Percentiles rank a stretch among this genome's conserved stretches.
These are phyloP conservation scores for Merluccius polli DNA, from an alignment of 2,797 vertebrate species.

Conservation along the genomic window DNA sequence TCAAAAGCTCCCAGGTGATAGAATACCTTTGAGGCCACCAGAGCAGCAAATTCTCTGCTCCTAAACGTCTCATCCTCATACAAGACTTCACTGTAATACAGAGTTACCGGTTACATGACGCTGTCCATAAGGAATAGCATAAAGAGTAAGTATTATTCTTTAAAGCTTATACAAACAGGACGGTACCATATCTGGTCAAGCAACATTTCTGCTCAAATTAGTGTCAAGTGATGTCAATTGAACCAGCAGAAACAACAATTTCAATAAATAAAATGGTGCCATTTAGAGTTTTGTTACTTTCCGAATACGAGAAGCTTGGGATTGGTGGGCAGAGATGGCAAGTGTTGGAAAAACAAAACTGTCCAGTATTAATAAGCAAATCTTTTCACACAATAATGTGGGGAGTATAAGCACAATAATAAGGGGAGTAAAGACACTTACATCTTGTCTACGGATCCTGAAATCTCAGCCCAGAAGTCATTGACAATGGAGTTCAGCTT, in stretches of 20 bases:
- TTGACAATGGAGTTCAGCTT: constrained; percentile 95
- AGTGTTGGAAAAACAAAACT: not conserved
- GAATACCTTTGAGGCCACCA: constrained; percentile 99
- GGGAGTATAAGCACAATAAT: not conserved
- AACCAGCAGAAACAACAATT: not conserved
- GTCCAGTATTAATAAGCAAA: not conserved
- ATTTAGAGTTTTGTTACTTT: not conserved
- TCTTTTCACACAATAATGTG: not conserved
- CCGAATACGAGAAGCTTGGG: not conserved
- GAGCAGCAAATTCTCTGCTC: constrained; percentile 91
- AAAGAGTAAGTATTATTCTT: not conserved
- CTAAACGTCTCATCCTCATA: constrained; percentile 97
- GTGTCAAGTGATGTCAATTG: not conserved
- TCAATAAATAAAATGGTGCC: not conserved
- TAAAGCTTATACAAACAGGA: not conserved
- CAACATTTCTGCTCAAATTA: not conserved
- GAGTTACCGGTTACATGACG: constrained; percentile 20
- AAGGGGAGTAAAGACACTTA: constrained; percentile 67
- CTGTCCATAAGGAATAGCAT: not conserved
- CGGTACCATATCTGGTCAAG: not conserved
- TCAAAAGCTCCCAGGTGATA: constrained; percentile 98
- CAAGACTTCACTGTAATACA: constrained; percentile 83
- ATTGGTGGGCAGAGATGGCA: not conserved
- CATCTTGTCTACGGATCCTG: constrained; percentile 99
- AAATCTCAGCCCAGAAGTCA: constrained; percentile 99